These are phyloP conservation scores for Chrysemys picta DNA, from an alignment of 2,113 vertebrate genomes.

Conservation along the genomic window DNA sequence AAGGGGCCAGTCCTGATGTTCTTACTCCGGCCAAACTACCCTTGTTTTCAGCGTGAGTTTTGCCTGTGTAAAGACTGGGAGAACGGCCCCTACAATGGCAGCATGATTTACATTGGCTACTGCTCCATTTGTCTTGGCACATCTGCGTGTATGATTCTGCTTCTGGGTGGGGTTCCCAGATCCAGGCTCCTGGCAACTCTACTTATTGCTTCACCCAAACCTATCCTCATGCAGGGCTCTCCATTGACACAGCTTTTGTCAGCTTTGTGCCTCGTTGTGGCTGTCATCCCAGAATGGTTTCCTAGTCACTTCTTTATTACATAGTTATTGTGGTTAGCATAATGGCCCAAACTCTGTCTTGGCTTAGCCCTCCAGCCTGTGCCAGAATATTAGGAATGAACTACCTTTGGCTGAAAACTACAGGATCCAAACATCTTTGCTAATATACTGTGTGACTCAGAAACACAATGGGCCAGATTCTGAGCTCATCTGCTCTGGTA, in stretches of 20 bases:
- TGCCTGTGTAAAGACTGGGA: neutral
- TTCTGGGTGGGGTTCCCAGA: neutral
- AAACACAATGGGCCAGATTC: fast-evolving
- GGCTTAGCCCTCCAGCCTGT: neutral
- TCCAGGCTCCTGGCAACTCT: neutral
- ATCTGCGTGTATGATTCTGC: fast-evolving
- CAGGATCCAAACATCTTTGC: neutral
- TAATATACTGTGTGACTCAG: neutral
- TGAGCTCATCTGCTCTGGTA: neutral
- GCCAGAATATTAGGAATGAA: fast-evolving
- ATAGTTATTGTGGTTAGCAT: neutral
- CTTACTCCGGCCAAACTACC: neutral
- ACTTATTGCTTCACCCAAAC: neutral
- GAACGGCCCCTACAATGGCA: fast-evolving
- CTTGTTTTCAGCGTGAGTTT: neutral
- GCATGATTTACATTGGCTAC: neutral
- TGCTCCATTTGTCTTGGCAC: fast-evolving
- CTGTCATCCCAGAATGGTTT: neutral
- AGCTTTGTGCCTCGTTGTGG: neutral
- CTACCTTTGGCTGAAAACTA: neutral
- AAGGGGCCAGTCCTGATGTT: neutral
- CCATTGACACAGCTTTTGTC: neutral
- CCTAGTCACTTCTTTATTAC: neutral
- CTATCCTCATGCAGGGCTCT: neutral
- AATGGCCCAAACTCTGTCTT: neutral